A percentile compares a stretch with the other conserved stretches of the same genome.
Evolutionary conservation across 2,113 vertebrate genomes (phyloP).

Genomic region (Arenaria interpres): DNA sequence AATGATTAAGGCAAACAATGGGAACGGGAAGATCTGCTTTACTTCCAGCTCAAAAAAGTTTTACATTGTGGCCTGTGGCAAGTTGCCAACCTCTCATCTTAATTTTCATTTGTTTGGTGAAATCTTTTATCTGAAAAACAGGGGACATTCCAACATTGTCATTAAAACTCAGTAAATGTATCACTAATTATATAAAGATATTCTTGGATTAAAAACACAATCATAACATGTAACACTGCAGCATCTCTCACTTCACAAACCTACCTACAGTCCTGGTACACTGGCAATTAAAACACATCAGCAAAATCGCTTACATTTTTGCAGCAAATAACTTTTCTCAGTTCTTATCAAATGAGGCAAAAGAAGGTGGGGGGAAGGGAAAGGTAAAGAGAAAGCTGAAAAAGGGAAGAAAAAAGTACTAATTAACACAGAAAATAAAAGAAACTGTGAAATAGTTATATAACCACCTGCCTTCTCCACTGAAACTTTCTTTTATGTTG

Average conservation of each 20-base stretch:
- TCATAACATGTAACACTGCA: background rate
- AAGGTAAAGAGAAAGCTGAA: background rate
- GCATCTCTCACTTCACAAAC: background rate
- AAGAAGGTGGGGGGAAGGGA: background rate
- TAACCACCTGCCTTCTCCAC: fast-evolving
- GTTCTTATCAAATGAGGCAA: background rate
- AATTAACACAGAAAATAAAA: background rate
- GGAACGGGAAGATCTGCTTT: background rate
- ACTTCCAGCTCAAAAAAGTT: background rate
- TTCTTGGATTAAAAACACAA: background rate
- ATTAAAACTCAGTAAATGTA: background rate
- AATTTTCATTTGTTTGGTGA: background rate
- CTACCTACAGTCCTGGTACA: background rate
- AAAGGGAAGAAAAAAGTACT: background rate
- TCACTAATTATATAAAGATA: background rate
- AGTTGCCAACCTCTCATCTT: background rate
- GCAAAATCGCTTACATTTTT: background rate
- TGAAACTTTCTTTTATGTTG: background rate
- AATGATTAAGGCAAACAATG: background rate
- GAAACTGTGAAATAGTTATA: background rate
- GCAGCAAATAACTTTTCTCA: background rate
- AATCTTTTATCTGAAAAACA: background rate
- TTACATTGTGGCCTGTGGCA: background rate
- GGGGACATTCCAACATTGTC: background rate
- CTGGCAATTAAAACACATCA: background rate